phyloP scores from a whole-genome alignment of 1,140 invertebrate species.

The Drosophila mojavensis region DNA sequence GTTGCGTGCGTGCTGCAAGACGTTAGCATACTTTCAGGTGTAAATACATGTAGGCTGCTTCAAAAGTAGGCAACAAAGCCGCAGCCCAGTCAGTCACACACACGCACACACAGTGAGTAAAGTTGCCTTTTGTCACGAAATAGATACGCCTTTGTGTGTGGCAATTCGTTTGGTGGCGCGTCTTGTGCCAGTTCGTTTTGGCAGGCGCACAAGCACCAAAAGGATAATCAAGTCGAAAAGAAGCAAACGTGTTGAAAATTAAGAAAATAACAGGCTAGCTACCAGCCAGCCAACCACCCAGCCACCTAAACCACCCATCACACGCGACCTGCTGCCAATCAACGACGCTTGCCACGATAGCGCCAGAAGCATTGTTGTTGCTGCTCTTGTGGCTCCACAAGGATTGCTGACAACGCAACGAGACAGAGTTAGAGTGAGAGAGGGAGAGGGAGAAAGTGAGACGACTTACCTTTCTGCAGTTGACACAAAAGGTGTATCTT shows the following conservation, averaged over 20 bases:
- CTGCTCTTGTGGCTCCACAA: constrained; percentile 28
- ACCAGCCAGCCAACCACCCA: constrained; percentile 13
- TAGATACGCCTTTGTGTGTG: constrained; percentile 73
- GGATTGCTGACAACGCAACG: constrained; percentile 61
- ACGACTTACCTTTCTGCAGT: constrained; percentile 28
- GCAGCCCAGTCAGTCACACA: constrained; percentile 21
- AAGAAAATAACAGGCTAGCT: constrained; percentile 73
- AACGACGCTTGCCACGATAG: constrained; percentile 54
- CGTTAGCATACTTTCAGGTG: constrained; percentile 83
- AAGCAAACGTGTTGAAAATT: constrained; percentile 81
- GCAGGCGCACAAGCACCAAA: constrained; percentile 29
- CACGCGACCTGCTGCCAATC: constrained; percentile 64
- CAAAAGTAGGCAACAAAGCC: constrained; percentile 56
- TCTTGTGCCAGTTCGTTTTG: constrained; percentile 42
- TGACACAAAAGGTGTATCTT: constrained; percentile 76
- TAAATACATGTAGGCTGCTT: constrained; percentile 59
- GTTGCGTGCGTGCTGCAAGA: constrained; percentile 77
- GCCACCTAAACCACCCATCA: constrained; percentile 20
- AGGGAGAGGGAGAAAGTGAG: not conserved
- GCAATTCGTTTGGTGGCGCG: constrained; percentile 39
- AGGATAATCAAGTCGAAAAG: constrained; percentile 61
- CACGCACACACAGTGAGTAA: constrained; percentile 42
- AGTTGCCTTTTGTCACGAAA: constrained; percentile 83
- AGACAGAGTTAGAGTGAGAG: constrained; percentile 2
- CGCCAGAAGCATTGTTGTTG: constrained; percentile 35